Evolutionary conservation across 1,140 invertebrate genomes (phyloP).

Genomic region (Drosophila insularis): DNA sequence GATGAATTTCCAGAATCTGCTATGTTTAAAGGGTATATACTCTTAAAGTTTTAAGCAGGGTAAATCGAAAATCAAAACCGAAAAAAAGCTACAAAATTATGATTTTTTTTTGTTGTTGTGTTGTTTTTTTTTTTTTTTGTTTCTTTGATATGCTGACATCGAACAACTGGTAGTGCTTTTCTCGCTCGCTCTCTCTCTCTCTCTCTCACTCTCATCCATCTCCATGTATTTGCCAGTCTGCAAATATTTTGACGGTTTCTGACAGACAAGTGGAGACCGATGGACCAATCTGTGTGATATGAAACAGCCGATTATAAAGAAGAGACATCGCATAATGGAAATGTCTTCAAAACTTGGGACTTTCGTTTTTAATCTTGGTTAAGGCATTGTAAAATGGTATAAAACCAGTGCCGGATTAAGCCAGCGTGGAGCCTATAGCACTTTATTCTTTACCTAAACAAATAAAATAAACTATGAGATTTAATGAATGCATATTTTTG

Average conservation of each 20-base stretch:
- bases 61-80: conserved; percentile 26
- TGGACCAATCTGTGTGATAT: conserved; percentile 15
- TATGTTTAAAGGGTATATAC: background rate
- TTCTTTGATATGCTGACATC: conserved; percentile 35
- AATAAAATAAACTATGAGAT: too few relatives aligned
- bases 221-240: conserved; percentile 14
- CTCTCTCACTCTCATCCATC: background rate
- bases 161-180: conserved; percentile 14
- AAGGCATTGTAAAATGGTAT: too few relatives aligned
- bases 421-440: too few relatives aligned
- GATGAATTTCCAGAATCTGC: too few relatives aligned
- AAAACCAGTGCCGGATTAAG: too few relatives aligned
- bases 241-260: conserved; percentile 73
- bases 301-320: conserved; percentile 35
- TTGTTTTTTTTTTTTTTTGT: background rate
- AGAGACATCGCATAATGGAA: conserved; percentile 12
- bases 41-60: background rate
- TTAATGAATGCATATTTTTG: too few relatives aligned
- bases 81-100: conserved; percentile 34
- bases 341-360: background rate
- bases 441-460: too few relatives aligned
- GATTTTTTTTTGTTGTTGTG: background rate
- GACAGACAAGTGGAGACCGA: conserved; percentile 33
- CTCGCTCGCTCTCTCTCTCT: background rate
- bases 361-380: too few relatives aligned